Conservation (phyloP, 2,113 vertebrate species). For the Redunca redunca region DNA sequence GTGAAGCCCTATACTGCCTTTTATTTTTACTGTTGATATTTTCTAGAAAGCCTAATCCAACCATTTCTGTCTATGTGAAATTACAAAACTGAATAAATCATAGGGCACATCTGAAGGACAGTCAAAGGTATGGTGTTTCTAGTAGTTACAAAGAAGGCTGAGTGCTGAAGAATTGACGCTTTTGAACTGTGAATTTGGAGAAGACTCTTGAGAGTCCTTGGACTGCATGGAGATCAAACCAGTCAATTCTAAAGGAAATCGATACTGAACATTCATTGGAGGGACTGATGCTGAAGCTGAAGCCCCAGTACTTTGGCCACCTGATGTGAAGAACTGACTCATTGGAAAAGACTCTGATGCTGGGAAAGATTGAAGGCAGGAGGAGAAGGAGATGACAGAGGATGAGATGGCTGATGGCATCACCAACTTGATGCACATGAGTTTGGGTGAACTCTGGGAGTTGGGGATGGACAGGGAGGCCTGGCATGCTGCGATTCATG, state of each 20-base stretch:
- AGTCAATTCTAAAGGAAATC: background rate
- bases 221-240: background rate
- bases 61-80: background rate
- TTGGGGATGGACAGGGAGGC: background rate
- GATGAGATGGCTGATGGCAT: background rate
- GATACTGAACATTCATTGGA: background rate
- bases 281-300: background rate
- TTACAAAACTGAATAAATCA: background rate
- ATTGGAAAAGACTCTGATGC: fast-evolving
- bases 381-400: background rate
- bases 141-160: background rate
- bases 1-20: background rate
- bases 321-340: background rate
- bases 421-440: fast-evolving
- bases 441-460: background rate
- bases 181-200: background rate
- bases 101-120: background rate
- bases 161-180: background rate
- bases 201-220: background rate
- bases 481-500: background rate
- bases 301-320: background rate
- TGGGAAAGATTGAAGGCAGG: background rate
- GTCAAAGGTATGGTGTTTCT: background rate
- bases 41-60: background rate
- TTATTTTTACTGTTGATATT: background rate